Percentiles rank a stretch among this genome's conserved stretches.
phyloP scores from a whole-genome alignment of 2,888 invertebrate species.

The Nephrocerus scutellatus region DNA sequence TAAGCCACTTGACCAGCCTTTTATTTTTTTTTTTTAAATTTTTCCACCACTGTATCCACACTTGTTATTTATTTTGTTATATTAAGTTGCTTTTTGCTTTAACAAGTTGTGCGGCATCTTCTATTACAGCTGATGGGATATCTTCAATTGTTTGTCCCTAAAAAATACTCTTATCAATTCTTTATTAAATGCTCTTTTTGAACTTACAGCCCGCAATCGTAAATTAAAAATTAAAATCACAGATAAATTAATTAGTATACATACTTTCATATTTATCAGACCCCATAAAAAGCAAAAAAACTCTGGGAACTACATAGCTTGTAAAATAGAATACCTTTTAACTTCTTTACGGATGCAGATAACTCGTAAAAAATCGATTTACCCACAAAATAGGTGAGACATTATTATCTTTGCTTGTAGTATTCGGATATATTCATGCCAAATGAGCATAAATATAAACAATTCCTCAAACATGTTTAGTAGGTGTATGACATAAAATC shows the following conservation, averaged over 20 bases:
- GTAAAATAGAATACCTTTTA: slow-evolving; percentile 82
- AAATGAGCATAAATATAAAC: too few relatives aligned
- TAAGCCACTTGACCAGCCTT: slow-evolving; percentile 92
- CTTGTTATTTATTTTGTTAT: slow-evolving; percentile 95
- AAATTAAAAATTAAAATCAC: too few relatives aligned
- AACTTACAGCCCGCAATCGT: too few relatives aligned
- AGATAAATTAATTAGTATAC: slow-evolving; percentile 38
- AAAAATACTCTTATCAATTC: too few relatives aligned
- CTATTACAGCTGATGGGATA: slow-evolving; percentile 82
- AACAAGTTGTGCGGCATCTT: slow-evolving; percentile 96
- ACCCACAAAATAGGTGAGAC: too few relatives aligned
- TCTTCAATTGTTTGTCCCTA: slow-evolving; percentile 90
- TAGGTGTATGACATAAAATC: too few relatives aligned
- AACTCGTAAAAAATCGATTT: too few relatives aligned
- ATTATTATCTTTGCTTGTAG: too few relatives aligned
- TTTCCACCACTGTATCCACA: slow-evolving; percentile 93
- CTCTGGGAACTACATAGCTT: slow-evolving; percentile 77
- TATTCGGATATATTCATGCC: too few relatives aligned
- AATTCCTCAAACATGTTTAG: too few relatives aligned
- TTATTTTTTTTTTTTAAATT: slow-evolving; percentile 94
- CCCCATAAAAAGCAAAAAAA: slow-evolving; percentile 90
- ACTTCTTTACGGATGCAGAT: too few relatives aligned
- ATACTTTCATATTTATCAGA: slow-evolving; percentile 95
- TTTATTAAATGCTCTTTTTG: too few relatives aligned
- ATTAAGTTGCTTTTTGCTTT: slow-evolving; percentile 93